Evolutionary conservation across 1,140 invertebrate species (phyloP).

Genomic region (Bombus pascuorum): DNA sequence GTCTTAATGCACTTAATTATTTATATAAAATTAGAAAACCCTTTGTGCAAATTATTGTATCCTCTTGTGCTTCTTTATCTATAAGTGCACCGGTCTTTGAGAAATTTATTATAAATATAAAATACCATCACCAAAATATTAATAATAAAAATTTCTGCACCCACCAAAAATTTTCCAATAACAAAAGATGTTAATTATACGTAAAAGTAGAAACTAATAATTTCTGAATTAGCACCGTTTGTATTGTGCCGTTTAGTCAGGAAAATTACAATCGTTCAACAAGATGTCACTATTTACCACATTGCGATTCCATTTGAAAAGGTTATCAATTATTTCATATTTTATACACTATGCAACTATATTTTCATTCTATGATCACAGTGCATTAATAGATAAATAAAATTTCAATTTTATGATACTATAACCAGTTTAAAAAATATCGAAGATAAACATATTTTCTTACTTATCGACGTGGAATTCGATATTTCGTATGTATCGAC

Average conservation of each 20-base stretch:
- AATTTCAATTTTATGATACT: neutral
- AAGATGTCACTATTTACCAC: neutral
- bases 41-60: neutral
- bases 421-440: neutral
- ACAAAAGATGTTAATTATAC: neutral
- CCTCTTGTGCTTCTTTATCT: neutral
- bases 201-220: neutral
- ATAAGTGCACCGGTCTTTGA: neutral
- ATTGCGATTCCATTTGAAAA: neutral
- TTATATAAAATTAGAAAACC: neutral
- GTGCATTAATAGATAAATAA: neutral
- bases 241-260: neutral
- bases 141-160: neutral
- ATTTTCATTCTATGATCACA: neutral
- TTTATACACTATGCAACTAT: neutral
- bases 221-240: slow-evolving; percentile 39
- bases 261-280: neutral
- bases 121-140: neutral
- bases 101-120: neutral
- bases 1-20: slow-evolving; percentile 25
- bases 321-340: no score
- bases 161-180: neutral
- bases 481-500: neutral
- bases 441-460: neutral
- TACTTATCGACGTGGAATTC: neutral